Evolutionary conservation across 2,113 vertebrate genomes (phyloP), one percentile per base, ranked within the genome.

Genomic region (Daubentonia madagascariensis): DNA sequence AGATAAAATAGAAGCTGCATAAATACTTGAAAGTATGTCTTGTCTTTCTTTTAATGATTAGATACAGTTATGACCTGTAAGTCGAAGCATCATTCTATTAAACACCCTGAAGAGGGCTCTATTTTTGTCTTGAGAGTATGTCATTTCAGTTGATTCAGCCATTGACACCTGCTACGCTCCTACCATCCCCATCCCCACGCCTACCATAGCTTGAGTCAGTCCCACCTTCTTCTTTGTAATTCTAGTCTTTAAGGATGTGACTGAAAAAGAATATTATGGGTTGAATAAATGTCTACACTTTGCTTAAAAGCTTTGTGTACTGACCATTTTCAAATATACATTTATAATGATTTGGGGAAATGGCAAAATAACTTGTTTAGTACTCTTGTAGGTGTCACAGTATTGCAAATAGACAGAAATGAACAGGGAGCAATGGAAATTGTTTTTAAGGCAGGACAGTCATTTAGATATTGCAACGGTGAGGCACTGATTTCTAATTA

Each of bases 401-500:
- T 32, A 76, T 23, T 84, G 9, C 8, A 43, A 91, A 61, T 28
- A 88, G 32, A 83, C 0, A 43, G 61, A 91, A 94, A 59, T 73
- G 72, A 67, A 59, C 16, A 59, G 59, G n/a, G 57, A 86, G 28
- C 59, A 22, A 50, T 79, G 75, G 73, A 81, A 93, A 93, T n/a
- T 65, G 13, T 95, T 96, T 93, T 63, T 67, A 63, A 84, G 67
- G 86, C 89, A 97, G 61, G 89, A 95, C 79, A 91, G 92, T 59
- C 52, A 83, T 96, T 86, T 57, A 95, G 0, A 0, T 59, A 97
- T 67, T 81, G 23, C 4, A 93, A 72, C 72, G 85, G 85, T 95
- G 63, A 1, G 1, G 22, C 8, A n/a, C 20, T 25, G 37, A 11
- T 78, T 97, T 92, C 90, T 92, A 95, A 98, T 97, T 97, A 94